phyloP scores from a whole-genome alignment of 2,888 invertebrate genomes.

The Eupithecia pulchellata region DNA sequence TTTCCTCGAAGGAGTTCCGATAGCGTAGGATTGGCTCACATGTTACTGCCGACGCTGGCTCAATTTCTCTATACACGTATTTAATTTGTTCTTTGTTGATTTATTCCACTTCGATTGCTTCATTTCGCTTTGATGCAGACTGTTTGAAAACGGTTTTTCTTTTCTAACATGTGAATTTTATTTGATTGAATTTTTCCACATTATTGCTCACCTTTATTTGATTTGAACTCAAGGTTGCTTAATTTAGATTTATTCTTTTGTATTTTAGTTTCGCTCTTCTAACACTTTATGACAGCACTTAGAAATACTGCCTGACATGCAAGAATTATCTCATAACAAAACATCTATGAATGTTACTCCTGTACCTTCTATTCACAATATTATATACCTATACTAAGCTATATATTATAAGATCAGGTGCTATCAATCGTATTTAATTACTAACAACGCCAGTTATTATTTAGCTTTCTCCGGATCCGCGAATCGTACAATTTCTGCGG shows the following conservation, averaged over 20 bases:
- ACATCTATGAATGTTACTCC: neutral
- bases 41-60: constrained; percentile 54
- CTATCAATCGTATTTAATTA: constrained; percentile 6
- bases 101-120: constrained; percentile 71
- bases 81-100: constrained; percentile 76
- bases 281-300: too few species aligned
- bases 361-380: too few species aligned
- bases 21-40: constrained; percentile 62
- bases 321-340: neutral
- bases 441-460: constrained; percentile 1
- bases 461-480: neutral
- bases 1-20: constrained; percentile 62
- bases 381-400: too few species aligned
- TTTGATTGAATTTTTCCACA: constrained; percentile 10
- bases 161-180: constrained; percentile 42
- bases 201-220: neutral
- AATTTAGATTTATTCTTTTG: neutral
- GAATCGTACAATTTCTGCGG: constrained; percentile 65
- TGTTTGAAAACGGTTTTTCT: constrained; percentile 57
- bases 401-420: neutral
- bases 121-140: constrained; percentile 66
- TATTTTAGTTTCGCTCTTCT: too few species aligned
- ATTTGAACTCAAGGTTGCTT: neutral
- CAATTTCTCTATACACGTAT: constrained; percentile 70
- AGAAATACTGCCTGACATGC: too few species aligned